Evolutionary conservation across 2,113 vertebrate genomes (phyloP), one percentile per base, ranked within the genome.

Genomic region (Phalacrocorax pelagicus): DNA sequence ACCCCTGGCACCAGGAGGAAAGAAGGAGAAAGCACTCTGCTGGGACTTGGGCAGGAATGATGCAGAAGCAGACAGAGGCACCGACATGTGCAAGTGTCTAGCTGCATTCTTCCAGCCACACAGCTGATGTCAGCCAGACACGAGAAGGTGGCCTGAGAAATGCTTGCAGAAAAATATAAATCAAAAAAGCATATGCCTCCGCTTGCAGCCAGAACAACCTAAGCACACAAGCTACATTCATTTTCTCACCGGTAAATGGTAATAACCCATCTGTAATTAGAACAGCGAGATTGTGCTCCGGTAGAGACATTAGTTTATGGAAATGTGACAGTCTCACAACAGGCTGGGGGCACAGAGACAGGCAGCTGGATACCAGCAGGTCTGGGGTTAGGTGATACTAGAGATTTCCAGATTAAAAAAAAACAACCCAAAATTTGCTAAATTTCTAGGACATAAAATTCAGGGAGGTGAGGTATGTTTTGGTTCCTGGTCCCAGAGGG

Each of bases 91-190:
- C 15, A 59, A 71, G n/a, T 7, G 34, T 49, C 61, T 75, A 66
- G 52, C 69, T 79, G 47, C 26, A 58, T 52, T 79, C 52, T 58
- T 81, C 70, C 81, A 95, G 84, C 12, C 73, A 84, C 47, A 59
- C 22, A 38, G 71, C 44, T 84, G 84, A 87, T 94, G 91, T 84
- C 89, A 94, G 71, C 44, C 75, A 95, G 82, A 73, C 49, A 34
- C 0, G 3, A 92, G 78, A 61, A 87, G 32, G 70, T 72, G 70
- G 84, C 81, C 89, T 21, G 38, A 96, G 81, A 90, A 74, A 79
- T 0, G 7, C 58, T 5, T 52, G 81, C 55, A 84, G 89, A 44
- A 84, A 84, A 75, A 63, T 12, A 88, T 59, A 92, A 69, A 95
- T 72, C 89, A 87, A n/a, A 79, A 71, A 67, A 87, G 47, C 2